Evolutionary conservation across 2,888 invertebrate genomes (phyloP).

Genomic region (Tillus elongatus): DNA sequence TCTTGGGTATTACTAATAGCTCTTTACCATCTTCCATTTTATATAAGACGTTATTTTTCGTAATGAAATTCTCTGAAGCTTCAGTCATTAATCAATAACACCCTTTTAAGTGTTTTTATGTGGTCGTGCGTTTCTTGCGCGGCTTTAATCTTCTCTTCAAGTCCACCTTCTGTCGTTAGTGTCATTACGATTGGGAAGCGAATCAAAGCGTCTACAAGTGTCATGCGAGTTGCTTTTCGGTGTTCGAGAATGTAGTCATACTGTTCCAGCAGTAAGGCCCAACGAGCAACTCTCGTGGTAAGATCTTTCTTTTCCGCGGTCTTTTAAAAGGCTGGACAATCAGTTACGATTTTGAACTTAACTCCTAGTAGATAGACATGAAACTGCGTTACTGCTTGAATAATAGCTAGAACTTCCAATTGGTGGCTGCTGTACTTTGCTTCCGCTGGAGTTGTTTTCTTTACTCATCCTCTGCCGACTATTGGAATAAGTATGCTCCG

Average conservation of each 20-base stretch:
- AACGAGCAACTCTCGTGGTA: slow-evolving; percentile 20
- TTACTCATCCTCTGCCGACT: slow-evolving; percentile 11
- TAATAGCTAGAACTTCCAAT: too few relatives aligned
- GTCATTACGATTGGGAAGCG: slow-evolving; percentile 11
- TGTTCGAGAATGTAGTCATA: slow-evolving; percentile 23
- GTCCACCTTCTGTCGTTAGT: slow-evolving; percentile 6
- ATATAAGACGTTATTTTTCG: slow-evolving; percentile 14
- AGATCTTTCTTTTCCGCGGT: too few relatives aligned
- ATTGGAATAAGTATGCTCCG: slow-evolving; percentile 19
- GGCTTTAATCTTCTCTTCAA: slow-evolving; percentile 8
- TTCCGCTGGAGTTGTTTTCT: slow-evolving; percentile 25
- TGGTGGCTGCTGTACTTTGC: slow-evolving; percentile 30
- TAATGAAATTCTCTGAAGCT: too few relatives aligned
- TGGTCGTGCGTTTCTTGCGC: slow-evolving; percentile 15
- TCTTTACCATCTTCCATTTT: slow-evolving; percentile 12
- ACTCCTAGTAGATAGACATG: slow-evolving; percentile 26
- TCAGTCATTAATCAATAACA: too few relatives aligned
- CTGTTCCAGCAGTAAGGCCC: slow-evolving; percentile 22
- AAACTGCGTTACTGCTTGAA: slow-evolving; percentile 33
- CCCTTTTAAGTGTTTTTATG: slow-evolving; percentile 16
- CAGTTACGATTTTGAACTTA: too few relatives aligned
- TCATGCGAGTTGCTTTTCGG: slow-evolving; percentile 18
- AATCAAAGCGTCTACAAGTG: too few relatives aligned
- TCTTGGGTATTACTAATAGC: slow-evolving; percentile 20
- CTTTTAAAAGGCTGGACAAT: slow-evolving; percentile 13